Evolutionary conservation across 2,113 vertebrate species (phyloP).

Genomic region (Eublepharis macularius): DNA sequence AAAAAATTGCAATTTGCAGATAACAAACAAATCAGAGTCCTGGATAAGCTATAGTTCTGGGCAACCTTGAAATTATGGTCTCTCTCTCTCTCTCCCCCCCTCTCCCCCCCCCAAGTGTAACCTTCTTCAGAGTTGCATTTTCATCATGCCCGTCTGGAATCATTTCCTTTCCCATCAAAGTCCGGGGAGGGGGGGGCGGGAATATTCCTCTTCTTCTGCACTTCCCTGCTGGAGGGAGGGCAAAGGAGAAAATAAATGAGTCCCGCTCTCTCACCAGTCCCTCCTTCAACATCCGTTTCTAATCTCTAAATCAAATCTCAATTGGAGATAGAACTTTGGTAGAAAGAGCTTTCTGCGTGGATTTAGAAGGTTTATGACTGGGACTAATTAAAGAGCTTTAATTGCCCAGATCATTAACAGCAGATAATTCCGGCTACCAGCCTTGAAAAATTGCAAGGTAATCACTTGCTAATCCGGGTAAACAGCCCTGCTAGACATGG

Average conservation of each 20-base stretch:
- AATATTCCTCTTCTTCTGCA: neutral
- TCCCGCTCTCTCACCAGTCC: neutral
- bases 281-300: neutral
- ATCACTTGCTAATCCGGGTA: slow-evolving; percentile 17
- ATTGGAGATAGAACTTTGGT: slow-evolving; percentile 45
- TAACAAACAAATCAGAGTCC: neutral
- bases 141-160: accelerated
- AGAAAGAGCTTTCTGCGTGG: slow-evolving; percentile 30
- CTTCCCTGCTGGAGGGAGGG: neutral
- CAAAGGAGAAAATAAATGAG: neutral
- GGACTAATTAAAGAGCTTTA: slow-evolving; percentile 36
- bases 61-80: neutral
- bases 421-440: slow-evolving; percentile 21
- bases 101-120: neutral
- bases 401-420: slow-evolving; percentile 30
- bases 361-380: slow-evolving; percentile 40
- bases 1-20: neutral
- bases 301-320: slow-evolving; percentile 47
- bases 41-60: neutral
- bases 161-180: neutral
- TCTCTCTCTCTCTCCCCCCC: too few species aligned
- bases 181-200: neutral
- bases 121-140: neutral
- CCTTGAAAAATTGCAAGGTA: slow-evolving; percentile 22
- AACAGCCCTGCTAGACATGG: neutral